A percentile compares a stretch with the other conserved stretches of the same genome.
Evolutionary conservation across 2,888 invertebrate species (phyloP).

Genomic region (Xestoiulus laeticollis): DNA sequence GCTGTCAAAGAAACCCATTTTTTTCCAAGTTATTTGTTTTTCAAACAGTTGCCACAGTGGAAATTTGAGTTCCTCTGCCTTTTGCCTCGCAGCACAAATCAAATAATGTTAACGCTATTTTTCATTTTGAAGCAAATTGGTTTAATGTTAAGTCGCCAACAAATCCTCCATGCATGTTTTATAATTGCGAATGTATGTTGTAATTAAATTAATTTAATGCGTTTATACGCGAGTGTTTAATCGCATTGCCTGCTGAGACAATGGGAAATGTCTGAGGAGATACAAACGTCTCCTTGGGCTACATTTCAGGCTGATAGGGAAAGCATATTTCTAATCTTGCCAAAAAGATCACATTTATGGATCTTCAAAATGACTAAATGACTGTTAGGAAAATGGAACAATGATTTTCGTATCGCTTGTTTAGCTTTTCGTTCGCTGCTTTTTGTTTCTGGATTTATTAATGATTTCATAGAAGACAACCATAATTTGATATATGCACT

Average conservation of each 20-base stretch:
- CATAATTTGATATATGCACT: slow-evolving; percentile 12
- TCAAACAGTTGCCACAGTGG: no score
- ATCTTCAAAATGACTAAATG: neutral
- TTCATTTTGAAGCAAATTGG: neutral
- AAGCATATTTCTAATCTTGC: neutral
- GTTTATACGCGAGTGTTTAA: slow-evolving; percentile 37
- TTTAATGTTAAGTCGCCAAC: slow-evolving; percentile 34
- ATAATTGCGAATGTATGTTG: neutral
- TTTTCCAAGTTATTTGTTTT: no score
- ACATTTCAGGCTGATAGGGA: neutral
- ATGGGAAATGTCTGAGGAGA: slow-evolving; percentile 14
- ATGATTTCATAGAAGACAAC: slow-evolving; percentile 5
- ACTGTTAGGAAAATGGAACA: neutral
- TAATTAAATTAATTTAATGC: slow-evolving; percentile 21
- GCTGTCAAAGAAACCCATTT: no score
- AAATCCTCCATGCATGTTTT: neutral
- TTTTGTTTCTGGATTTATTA: neutral
- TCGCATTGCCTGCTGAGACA: slow-evolving; percentile 20
- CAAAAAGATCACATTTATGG: slow-evolving; percentile 5
- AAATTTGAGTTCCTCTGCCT: neutral
- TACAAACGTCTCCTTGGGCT: neutral
- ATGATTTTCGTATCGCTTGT: neutral
- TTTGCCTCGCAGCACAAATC: neutral
- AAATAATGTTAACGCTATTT: neutral
- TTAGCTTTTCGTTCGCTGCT: neutral